Conservation (phyloP, 1,140 invertebrate genomes). For the Ditylenchus dipsaci region DNA sequence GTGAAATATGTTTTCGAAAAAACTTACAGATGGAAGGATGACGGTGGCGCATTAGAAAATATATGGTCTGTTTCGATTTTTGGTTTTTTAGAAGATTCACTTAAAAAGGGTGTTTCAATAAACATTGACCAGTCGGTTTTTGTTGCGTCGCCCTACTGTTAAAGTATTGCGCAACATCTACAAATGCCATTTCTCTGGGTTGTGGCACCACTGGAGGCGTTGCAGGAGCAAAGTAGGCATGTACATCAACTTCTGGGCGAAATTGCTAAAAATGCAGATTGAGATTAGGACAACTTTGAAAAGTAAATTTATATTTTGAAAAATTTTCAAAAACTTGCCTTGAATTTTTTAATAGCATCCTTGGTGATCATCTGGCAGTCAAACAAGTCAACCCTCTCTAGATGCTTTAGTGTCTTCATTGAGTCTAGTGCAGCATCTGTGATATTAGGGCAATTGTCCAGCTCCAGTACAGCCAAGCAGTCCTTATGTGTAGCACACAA, state of each 20-base stretch:
- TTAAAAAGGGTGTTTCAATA: too few relatives aligned
- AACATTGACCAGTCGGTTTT: too few relatives aligned
- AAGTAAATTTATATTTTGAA: too few relatives aligned
- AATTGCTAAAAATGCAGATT: conserved; percentile 82
- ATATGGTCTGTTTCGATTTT: too few relatives aligned
- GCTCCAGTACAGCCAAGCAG: conserved; percentile 67
- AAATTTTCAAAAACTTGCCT: too few relatives aligned
- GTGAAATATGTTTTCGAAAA: too few relatives aligned
- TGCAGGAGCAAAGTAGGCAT: conserved; percentile 97
- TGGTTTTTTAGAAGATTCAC: too few relatives aligned
- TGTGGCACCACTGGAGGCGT: conserved; percentile 74
- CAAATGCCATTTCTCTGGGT: conserved; percentile 41
- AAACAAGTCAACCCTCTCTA: conserved; percentile 92
- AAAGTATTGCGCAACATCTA: conserved; percentile 40
- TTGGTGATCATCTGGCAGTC: conserved; percentile 97
- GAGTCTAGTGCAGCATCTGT: conserved; percentile 96
- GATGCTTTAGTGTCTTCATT: conserved; percentile 83
- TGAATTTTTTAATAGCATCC: too few relatives aligned
- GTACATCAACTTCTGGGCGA: conserved; percentile 91
- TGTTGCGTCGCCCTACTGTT: too few relatives aligned
- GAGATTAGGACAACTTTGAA: too few relatives aligned
- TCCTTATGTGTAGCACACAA: conserved; percentile 73
- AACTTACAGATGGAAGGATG: too few relatives aligned
- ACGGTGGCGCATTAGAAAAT: too few relatives aligned
- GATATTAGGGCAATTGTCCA: conserved; percentile 93